Evolutionary conservation across 1,140 invertebrate species (phyloP), one percentile per base, ranked within the genome.

Genomic region (Andricus grossulariae): DNA sequence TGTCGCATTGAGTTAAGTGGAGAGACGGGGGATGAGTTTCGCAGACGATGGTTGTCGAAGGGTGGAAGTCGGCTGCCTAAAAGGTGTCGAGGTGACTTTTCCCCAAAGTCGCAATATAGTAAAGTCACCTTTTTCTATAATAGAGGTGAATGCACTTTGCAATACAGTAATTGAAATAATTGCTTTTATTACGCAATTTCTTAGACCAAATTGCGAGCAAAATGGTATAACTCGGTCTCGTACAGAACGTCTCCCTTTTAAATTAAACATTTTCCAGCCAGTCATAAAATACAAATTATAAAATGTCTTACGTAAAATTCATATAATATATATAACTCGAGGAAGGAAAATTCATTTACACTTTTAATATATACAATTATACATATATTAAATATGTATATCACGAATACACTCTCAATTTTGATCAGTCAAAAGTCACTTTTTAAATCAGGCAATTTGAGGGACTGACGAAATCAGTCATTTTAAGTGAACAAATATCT

Each of bases 41-140:
- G 74, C 75, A 73, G 74, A 73, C 73, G 75, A 77, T 55, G 77
- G 71, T 71, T 80, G 80, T 82, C 80, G 77, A 81, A 77, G 74
- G 81, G 75, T 80, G 71, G 82, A 82, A 75, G 80, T 83, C 83
- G 52, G 52, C 73, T 45, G 82, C 83, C 88, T 88, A 88, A 89
- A 87, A 89, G 87, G 86, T 86, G 87, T 88, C 87, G 84, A 80
- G 83, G 78, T 78, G 87, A 88, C 87, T 89, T 88, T 83, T 87
- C 84, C 84, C 85, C 84, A 83, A 84, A 87, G 86, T 84, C 81
- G 79, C 73, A 81, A 85, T 85, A 84, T 84, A 78, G 78, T 79
- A 85, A 81, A 81, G 85, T 86, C 85, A 86, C 77, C 84, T 84
- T 85, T 85, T 84, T 84, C 83, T 84, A 55, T 3, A 15, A 25